A percentile compares a stretch with the other conserved stretches of the same genome.
Conservation (phyloP, 2,113 vertebrate genomes). For the Pithys albifrons region DNA sequence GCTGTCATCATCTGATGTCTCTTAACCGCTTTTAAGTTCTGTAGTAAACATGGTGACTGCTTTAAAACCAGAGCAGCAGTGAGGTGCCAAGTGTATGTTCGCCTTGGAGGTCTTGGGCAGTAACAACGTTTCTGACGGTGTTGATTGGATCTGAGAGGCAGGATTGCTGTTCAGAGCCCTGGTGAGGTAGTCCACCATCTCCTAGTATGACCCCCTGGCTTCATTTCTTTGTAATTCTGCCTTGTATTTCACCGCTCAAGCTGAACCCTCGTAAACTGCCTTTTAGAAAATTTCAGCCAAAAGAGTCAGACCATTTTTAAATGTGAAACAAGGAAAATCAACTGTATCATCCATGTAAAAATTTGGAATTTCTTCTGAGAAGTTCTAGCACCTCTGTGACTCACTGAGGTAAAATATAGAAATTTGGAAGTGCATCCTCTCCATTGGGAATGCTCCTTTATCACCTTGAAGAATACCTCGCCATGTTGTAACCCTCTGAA, state of each 20-base stretch:
- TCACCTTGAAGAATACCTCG: neutral
- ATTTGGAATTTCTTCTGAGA: neutral
- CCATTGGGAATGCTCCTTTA: neutral
- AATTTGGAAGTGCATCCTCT: neutral
- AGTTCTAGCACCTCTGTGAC: neutral
- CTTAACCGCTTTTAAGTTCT: conserved; percentile 7
- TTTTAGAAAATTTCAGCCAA: neutral
- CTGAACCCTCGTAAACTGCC: neutral
- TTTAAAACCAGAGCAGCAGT: neutral
- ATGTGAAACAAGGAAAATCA: neutral
- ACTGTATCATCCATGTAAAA: neutral
- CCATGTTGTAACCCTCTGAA: neutral
- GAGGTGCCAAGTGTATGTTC: neutral
- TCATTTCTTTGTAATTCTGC: neutral
- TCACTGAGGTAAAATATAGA: neutral
- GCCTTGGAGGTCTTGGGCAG: neutral
- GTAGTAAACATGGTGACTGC: conserved; percentile 5
- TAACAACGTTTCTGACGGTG: neutral
- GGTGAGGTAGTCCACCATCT: neutral
- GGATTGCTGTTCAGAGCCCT: neutral
- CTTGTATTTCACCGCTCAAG: neutral
- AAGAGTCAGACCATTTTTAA: neutral
- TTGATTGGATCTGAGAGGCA: neutral
- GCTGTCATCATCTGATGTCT: conserved; percentile 20
- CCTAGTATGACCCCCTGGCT: neutral